Evolutionary conservation across 2,113 vertebrate species (phyloP).

Genomic region (Vidua chalybeata): DNA sequence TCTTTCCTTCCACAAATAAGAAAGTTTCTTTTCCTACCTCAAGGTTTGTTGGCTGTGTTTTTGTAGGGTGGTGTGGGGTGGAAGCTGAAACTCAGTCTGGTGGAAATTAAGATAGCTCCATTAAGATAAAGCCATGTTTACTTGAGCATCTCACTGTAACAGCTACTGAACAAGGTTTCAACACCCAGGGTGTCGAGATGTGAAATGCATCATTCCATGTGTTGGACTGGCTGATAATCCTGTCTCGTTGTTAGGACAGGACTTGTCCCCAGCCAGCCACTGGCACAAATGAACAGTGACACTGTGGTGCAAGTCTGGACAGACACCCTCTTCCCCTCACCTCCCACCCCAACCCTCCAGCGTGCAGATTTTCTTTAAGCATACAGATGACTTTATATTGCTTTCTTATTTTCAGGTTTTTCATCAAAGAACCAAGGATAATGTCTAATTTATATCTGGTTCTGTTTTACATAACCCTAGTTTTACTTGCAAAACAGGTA

Average conservation of each 20-base stretch:
- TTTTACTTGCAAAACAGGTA: constrained; percentile 94
- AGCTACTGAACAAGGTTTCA: background rate
- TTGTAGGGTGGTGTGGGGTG: background rate
- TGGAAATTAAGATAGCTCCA: background rate
- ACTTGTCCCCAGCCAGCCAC: background rate
- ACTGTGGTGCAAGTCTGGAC: background rate
- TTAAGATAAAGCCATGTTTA: background rate
- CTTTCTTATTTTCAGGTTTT: constrained; percentile 51
- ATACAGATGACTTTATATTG: background rate
- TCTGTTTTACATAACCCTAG: constrained; percentile 87
- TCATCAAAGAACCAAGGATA: constrained; percentile 77
- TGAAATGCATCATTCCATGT: background rate
- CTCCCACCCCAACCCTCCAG: background rate
- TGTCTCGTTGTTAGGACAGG: rapidly evolving
- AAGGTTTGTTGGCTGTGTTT: background rate
- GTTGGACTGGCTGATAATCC: background rate
- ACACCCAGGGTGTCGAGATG: background rate
- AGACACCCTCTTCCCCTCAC: background rate
- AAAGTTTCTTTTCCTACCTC: background rate
- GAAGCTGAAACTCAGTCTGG: background rate
- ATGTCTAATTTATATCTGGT: constrained; percentile 89
- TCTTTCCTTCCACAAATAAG: background rate
- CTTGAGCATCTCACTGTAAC: background rate
- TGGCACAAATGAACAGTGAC: background rate
- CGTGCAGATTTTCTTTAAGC: background rate